Base-by-base conservation (phyloP, 2,113 vertebrate genomes). In the Phaethornis superciliosus region DNA sequence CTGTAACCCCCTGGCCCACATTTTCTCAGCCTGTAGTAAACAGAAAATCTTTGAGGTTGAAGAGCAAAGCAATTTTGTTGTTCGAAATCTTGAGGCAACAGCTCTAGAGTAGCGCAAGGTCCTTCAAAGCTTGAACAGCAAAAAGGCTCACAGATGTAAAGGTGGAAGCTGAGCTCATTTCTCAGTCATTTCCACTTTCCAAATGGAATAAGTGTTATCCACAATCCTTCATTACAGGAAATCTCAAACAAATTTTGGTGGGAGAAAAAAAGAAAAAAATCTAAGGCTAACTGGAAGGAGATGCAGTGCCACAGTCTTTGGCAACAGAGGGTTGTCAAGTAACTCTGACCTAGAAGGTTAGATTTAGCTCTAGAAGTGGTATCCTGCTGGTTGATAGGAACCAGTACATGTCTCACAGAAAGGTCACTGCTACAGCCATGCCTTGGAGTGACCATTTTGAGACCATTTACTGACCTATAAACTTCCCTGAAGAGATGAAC, bases 181-280 rank as follows among this genome's bases (percentile, higher is more conserved):
- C 78, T 94, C 74, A 35, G 9, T 21, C 32, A 59, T 33, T 84
- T 46, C 16, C 20, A 33, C 52, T 75, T 89, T 33, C 93, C 77
- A 87, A 74, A 67, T 63, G 35, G 7, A 14, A 37, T 47, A 59
- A 69, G 54, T 15, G 33, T 27, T 92, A 69, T 23, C 81, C 74
- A 59, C 56, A 56, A 75, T 13, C 42, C 30, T 65, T 74, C 21
- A 22, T 12, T 30, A 67, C 10, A 77, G 59, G 22, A 69, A 51
- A 80, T 63, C 60, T 58, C 67, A 47, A 76, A 37, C 19, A 42
- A 65, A 51, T 89, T 46, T 60, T 18, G 24, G 32, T 6, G 7
- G 6, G 15, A 4, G 1, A 0, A 26, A 6, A 13, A n/a, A 42
- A 67, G 22, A 14, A n/a, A 6, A 14, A n/a, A 37, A 67, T 20